phyloP scores from a whole-genome alignment of 2,113 vertebrate species.

The Aepyceros melampus region DNA sequence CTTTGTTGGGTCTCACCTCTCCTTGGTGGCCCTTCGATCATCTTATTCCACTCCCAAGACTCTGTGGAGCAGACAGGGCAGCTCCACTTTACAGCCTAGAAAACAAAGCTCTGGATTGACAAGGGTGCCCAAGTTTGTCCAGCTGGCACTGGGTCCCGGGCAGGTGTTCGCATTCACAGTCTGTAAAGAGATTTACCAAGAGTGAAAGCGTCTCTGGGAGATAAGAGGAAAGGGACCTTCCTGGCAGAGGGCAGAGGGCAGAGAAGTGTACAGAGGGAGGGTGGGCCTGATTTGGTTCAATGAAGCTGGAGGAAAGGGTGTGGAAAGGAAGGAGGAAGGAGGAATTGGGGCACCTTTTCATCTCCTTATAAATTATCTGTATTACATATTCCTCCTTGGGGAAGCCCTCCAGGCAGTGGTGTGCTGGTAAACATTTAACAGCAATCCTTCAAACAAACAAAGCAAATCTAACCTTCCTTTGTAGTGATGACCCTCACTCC shows the following conservation, averaged over 20 bases:
- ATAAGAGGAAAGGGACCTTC: neutral
- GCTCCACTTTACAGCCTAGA: neutral
- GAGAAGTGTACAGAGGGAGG: neutral
- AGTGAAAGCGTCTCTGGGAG: neutral
- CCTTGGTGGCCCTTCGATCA: conserved; percentile 24
- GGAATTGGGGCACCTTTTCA: neutral
- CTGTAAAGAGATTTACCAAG: neutral
- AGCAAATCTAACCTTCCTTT: neutral
- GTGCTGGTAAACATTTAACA: neutral
- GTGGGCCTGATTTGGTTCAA: neutral
- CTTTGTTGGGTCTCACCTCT: neutral
- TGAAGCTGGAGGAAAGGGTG: neutral
- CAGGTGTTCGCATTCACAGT: neutral
- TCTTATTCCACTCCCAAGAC: neutral
- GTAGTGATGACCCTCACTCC: neutral
- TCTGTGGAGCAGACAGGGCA: neutral
- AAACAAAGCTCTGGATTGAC: neutral
- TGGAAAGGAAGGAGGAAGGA: neutral
- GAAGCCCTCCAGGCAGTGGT: neutral
- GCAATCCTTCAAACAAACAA: neutral
- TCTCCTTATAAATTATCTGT: neutral
- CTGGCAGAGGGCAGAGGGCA: neutral
- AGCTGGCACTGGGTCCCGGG: neutral
- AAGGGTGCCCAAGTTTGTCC: neutral
- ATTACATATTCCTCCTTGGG: neutral